Evolutionary conservation across 2,797 vertebrate genomes (phyloP), one percentile per base, ranked within the genome.

Genomic region (Muscicapa striata): DNA sequence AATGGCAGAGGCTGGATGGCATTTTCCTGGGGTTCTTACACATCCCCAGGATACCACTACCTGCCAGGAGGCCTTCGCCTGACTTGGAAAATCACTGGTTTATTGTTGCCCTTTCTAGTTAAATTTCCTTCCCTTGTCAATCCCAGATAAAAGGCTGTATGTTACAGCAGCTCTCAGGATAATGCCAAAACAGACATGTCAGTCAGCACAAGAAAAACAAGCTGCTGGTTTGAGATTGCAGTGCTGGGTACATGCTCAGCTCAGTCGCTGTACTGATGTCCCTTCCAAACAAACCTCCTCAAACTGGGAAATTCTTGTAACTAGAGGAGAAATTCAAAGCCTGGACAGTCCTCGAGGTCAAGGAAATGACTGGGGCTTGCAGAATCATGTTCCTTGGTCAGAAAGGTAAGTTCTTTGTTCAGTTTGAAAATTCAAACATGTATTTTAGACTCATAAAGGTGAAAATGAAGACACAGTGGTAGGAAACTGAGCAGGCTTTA

Each of bases 21-120:
- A 79, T 95, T 94, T 94, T 94, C 91, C 91, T 84, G 90, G 82
- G 87, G 73, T 63, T 93, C 43, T 66, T 55, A 62, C 36, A 16
- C 66, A 73, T 88, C 87, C 83, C 87, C 79, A 72, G 94, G 95
- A 90, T 57, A 62, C 73, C 9, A 1, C 79, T 38, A 73, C 77
- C 40, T 94, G 93, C 91, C 90, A 88, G 80, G 72, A 92, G 49
- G 36, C 73, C 66, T 87, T 83, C 0, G 3, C 2, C 19, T 92
- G 80, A 89, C 90, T 91, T 93, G 91, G 87, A 95, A 88, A 75
- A 41, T 89, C 52, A 63, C 72, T 81, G 62, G 11, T 52, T 87
- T 83, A 21, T 64, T 75, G 79, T 72, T 91, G 64, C 40, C 61
- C 48, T 89, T 95, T 85, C 48, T 84, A 77, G 77, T 79, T 92